A percentile compares a stretch with the other conserved stretches of the same genome.
phyloP scores from a whole-genome alignment of 2,888 invertebrate genomes.

The Catocala nupta region DNA sequence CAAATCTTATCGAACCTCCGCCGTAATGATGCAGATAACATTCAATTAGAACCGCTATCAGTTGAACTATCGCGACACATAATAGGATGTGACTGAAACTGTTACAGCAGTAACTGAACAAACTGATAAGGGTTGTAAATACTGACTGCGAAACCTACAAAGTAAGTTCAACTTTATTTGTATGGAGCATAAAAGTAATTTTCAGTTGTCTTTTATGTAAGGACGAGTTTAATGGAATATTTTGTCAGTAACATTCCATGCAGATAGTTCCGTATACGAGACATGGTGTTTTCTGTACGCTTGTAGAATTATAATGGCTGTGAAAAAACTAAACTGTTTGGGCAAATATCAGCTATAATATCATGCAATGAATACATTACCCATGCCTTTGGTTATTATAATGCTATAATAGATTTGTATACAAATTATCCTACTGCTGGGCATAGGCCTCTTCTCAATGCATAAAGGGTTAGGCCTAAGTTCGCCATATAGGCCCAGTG shows the following conservation, averaged over 20 bases:
- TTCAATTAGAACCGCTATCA: constrained; percentile 50
- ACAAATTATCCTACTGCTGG: too few relatives aligned
- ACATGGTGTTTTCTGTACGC: not conserved
- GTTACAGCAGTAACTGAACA: constrained; percentile 43
- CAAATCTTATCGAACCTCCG: constrained; percentile 30
- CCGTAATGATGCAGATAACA: constrained; percentile 33
- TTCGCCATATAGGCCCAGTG: too few relatives aligned
- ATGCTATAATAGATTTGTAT: too few relatives aligned
- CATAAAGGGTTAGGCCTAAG: too few relatives aligned
- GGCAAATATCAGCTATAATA: too few relatives aligned
- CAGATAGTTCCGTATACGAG: constrained; percentile 21
- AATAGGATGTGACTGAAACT: constrained; percentile 36
- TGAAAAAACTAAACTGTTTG: not conserved
- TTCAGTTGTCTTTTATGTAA: constrained; percentile 19
- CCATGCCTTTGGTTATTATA: too few relatives aligned
- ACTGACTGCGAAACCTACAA: constrained; percentile 18
- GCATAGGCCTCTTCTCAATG: too few relatives aligned
- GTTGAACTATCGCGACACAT: constrained; percentile 39
- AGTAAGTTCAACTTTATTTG: constrained; percentile 4
- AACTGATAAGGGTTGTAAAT: constrained; percentile 51
- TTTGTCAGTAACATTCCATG: constrained; percentile 39
- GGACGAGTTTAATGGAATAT: constrained; percentile 40
- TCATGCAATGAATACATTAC: too few relatives aligned
- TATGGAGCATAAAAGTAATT: constrained; percentile 15
- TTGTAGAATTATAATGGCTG: not conserved